Base-by-base conservation (phyloP, 1,140 invertebrate species). In the Zaprionus camerounensis region DNA sequence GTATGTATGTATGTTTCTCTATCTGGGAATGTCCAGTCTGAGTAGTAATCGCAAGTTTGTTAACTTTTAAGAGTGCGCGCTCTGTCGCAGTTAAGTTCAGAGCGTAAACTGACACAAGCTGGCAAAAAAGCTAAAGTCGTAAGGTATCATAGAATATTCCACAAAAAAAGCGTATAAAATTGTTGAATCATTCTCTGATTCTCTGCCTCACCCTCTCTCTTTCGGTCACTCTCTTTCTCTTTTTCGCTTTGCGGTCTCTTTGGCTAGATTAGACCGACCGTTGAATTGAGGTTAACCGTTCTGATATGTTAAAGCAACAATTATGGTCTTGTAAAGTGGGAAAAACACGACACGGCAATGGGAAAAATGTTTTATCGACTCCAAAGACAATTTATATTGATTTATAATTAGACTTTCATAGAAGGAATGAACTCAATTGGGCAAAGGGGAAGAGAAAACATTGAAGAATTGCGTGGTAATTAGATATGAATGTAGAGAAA, bases 101-200 rank as follows among this genome's bases (percentile, higher is more conserved):
- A 65, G 73, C 46, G 55, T 20, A 65, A 71, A 75, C 72, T 70
- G 38, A 57, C 41, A 17, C 38, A 28, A n/a, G 12, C 38, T 12
- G 17, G 62, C 31, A 15, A 74, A 61, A 59, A 36, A 11, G n/a
- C 15, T 15, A 17, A 76, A 59, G 51, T 24, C 15, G 41, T 55
- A 64, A n/a, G n/a, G 38, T 31, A 24, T 6, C n/a, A 7, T 17
- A 1, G 12, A 59, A 36, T 17, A 20, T 22, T 22, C 17, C 41
- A 17, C 44, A 41, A 55, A 51, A 51, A 49, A 31, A 36, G 17
- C 56, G 11, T 11, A 38, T 9, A 57, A 57, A 38, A 53, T 34
- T 34, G 28, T 34, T 41, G 20, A 55, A 53, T 15, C 20, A 28
- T 51, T 24, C 46, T 5, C 55, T 3, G 11, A 31, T 22, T 56